Evolutionary conservation across 2,113 vertebrate species (phyloP), one percentile per base, ranked within the genome.

Genomic region (Mystacornis crossleyi): DNA sequence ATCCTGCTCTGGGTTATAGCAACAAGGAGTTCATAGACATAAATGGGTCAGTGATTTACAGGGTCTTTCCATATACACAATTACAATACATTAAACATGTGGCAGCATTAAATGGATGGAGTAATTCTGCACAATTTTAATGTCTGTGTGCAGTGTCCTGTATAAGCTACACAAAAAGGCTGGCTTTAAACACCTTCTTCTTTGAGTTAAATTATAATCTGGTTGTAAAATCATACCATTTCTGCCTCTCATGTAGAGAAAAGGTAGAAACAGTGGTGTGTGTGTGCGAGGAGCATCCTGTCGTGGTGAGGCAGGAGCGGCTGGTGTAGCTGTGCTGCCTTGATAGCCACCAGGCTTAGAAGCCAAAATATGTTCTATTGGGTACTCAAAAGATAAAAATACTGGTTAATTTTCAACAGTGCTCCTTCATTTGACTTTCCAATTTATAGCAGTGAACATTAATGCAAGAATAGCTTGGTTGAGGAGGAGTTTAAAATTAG

Each of bases 401-500:
- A 98, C 98, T 98, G 96, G 98, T 98, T 98, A 98, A 98, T 98
- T 98, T 98, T 98, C 98, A 97, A 98, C 98, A 98, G 96, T 97
- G 98, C 98, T 98, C 98, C 98, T 98, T 98, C 98, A 98, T 98
- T 99, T 98, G 98, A 98, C 98, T 98, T 98, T 98, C 98, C 98
- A 98, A 98, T 99, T 98, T 98, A 98, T 95, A 97, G 97, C 97
- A 97, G 98, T 92, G 97, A 98, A 91, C 98, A 98, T 98, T 98
- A 98, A 98, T 98, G 98, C 98, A 97, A 98, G 98, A 98, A 98
- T 97, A 96, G 97, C 98, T 98, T 97, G 97, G 98, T 97, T 88
- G 97, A 98, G 98, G 98, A 98, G 98, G 98, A 98, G 98, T 99
- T 99, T 98, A 98, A 98, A 98, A 98, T 99, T 98, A 98, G 98